Conservation (phyloP, 2,113 vertebrate species). For the Corythoichthys intestinalis region DNA sequence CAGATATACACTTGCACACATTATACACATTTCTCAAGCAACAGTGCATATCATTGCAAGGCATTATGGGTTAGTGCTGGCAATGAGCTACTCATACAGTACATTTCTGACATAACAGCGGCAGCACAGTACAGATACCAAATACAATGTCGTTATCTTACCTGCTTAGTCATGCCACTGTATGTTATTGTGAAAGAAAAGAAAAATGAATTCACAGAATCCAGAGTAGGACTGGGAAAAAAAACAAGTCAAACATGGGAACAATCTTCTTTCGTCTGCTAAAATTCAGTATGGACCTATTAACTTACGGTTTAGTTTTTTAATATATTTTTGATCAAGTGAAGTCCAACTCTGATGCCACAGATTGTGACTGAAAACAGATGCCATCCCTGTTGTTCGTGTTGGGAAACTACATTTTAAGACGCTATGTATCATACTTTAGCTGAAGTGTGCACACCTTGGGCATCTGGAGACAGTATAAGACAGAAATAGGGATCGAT, state of each 20-base stretch:
- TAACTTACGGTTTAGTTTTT: no score
- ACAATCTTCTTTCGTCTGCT: neutral
- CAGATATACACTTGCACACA: constrained; percentile 51
- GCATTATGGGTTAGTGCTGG: constrained; percentile 52
- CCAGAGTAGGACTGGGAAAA: constrained; percentile 6
- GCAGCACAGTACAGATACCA: constrained; percentile 53
- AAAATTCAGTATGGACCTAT: no score
- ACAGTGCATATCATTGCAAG: constrained; percentile 58
- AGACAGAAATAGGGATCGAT: no score
- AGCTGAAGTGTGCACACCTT: no score
- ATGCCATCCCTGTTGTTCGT: no score
- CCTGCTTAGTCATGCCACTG: constrained; percentile 65
- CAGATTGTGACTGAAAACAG: no score
- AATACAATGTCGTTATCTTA: constrained; percentile 50
- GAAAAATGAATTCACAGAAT: constrained; percentile 40
- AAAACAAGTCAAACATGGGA: constrained; percentile 23
- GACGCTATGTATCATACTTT: no score
- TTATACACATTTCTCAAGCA: constrained; percentile 58
- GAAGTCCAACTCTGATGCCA: no score
- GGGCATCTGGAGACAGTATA: no score
- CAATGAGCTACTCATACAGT: constrained; percentile 55
- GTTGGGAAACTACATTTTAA: no score
- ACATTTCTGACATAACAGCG: constrained; percentile 57
- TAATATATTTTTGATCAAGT: no score
- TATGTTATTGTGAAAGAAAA: constrained; percentile 62